Evolutionary conservation across 2,113 vertebrate species (phyloP).

Genomic region (Lepisosteus oculatus): DNA sequence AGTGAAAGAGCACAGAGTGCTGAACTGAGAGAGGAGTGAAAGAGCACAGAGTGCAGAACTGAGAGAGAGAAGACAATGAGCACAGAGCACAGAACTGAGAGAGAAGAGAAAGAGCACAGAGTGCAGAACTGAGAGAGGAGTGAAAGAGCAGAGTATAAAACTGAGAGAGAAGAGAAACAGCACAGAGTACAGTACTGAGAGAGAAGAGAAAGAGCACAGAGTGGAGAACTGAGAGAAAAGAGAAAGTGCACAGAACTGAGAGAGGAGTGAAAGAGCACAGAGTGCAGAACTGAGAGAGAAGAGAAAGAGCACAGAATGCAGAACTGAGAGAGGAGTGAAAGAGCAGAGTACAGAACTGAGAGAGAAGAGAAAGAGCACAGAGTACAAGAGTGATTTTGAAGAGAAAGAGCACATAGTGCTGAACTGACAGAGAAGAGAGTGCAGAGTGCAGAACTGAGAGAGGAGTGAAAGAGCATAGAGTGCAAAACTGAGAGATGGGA

Average conservation of each 20-base stretch:
- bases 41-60: too few relatives aligned
- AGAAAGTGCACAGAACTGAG: background rate
- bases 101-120: too few relatives aligned
- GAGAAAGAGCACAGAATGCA: slow-evolving; percentile 2
- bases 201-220: background rate
- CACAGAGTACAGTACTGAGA: too few relatives aligned
- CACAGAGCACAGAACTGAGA: too few relatives aligned
- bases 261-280: background rate
- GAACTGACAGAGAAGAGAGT: too few relatives aligned
- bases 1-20: background rate
- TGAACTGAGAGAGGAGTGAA: too few relatives aligned
- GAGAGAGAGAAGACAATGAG: background rate
- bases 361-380: background rate
- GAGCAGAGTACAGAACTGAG: background rate
- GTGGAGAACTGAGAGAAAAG: background rate
- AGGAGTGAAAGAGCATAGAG: too few relatives aligned
- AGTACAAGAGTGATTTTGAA: too few relatives aligned
- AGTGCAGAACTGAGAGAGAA: background rate
- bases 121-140: background rate
- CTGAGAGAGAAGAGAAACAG: background rate
- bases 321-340: background rate
- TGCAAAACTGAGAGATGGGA: too few relatives aligned
- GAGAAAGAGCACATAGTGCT: too few relatives aligned
- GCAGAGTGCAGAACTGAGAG: too few relatives aligned
- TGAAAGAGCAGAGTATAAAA: background rate